These are phyloP conservation scores for Epinotia demarniana DNA, from an alignment of 2,888 invertebrate genomes.

Conservation along the genomic window DNA sequence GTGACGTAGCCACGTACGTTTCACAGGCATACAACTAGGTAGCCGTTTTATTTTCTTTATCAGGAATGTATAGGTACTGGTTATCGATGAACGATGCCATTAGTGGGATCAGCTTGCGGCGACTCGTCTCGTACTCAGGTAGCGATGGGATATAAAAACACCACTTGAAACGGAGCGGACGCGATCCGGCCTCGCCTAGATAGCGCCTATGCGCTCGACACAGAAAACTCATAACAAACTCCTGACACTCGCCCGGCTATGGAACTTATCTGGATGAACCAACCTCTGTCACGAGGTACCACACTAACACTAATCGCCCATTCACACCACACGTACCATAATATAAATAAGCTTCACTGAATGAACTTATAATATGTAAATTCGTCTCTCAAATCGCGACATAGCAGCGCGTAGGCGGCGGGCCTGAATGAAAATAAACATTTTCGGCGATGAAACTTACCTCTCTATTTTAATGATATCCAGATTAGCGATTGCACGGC, in stretches of 20 bases:
- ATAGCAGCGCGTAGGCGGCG: conserved; percentile 79
- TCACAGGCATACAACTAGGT: conserved; percentile 4
- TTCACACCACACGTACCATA: conserved; percentile 78
- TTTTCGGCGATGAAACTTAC: conserved; percentile 64
- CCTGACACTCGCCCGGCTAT: conserved; percentile 39
- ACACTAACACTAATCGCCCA: conserved; percentile 66
- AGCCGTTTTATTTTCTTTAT: conserved; percentile 41
- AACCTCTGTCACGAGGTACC: conserved; percentile 58
- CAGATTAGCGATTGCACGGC: conserved; percentile 79
- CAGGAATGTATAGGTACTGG: conserved; percentile 39
- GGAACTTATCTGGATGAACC: conserved; percentile 60
- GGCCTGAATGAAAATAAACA: conserved; percentile 81
- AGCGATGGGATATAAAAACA: conserved; percentile 80
- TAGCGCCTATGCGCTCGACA: conserved; percentile 62
- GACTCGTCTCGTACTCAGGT: conserved; percentile 68
- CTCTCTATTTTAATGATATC: conserved; percentile 81
- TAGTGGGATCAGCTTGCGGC: conserved; percentile 65
- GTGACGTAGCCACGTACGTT: conserved; percentile 24
- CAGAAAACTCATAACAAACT: conserved; percentile 50
- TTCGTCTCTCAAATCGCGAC: conserved; percentile 83
- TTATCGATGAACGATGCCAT: conserved; percentile 59
- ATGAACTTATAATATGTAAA: conserved; percentile 83
- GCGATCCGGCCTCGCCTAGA: conserved; percentile 76
- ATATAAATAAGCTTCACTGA: conserved; percentile 80
- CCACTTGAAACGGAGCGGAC: conserved; percentile 79